Evolutionary conservation across 2,888 invertebrate genomes (phyloP).

Genomic region (Drosophila neutralis): DNA sequence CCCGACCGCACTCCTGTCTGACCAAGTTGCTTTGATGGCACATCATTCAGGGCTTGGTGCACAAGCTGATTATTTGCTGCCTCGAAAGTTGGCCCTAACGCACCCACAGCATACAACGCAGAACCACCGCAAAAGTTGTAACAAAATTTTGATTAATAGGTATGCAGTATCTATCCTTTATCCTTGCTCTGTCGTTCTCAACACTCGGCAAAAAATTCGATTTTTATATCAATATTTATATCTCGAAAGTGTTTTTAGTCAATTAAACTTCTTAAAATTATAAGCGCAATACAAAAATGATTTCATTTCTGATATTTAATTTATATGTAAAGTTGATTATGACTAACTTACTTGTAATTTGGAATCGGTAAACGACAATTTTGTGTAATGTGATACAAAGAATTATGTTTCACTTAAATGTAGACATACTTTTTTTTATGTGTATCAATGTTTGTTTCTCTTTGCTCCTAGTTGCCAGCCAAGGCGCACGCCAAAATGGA

Average conservation of each 20-base stretch:
- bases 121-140: constrained; percentile 47
- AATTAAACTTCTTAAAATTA: not conserved
- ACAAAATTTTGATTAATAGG: constrained; percentile 76
- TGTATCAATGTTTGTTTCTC: not conserved
- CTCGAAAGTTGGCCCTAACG: constrained; percentile 60
- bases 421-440: not conserved
- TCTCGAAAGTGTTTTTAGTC: not conserved
- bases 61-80: constrained; percentile 69
- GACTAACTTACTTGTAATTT: not conserved
- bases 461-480: constrained; percentile 28
- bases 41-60: constrained; percentile 61
- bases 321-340: not conserved
- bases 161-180: constrained; percentile 20
- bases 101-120: constrained; percentile 26
- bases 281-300: not conserved
- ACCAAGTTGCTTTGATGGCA: constrained; percentile 39
- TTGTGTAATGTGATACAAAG: not conserved
- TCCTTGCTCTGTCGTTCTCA: not conserved
- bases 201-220: not conserved
- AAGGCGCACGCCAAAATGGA: constrained; percentile 47
- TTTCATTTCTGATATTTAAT: not conserved
- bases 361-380: not conserved
- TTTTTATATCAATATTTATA: not conserved
- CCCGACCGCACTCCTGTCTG: not conserved
- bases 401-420: not conserved